These are phyloP conservation scores for Cacoxenus indagator DNA, from an alignment of 2,888 invertebrate species.

Conservation along the genomic window DNA sequence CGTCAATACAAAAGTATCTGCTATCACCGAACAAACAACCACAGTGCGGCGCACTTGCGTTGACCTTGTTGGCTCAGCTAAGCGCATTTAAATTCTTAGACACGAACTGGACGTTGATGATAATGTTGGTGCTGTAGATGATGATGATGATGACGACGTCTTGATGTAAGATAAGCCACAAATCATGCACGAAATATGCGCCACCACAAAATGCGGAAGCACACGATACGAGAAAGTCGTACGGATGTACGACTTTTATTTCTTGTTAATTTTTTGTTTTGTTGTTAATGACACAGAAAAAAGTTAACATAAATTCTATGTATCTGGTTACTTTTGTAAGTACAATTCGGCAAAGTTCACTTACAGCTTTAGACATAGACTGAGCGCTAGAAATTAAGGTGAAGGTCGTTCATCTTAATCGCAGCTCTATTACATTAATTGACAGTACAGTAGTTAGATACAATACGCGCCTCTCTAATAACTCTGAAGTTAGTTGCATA, in stretches of 20 bases:
- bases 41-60: background rate
- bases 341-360: too few relatives aligned
- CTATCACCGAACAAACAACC: background rate
- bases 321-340: background rate
- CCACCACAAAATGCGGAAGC: background rate
- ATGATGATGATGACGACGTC: background rate
- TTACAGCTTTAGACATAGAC: background rate
- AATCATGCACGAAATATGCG: background rate
- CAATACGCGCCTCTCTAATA: background rate
- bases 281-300: background rate
- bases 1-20: background rate
- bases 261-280: background rate
- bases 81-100: background rate
- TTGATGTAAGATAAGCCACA: background rate
- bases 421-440: conserved; percentile 41
- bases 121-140: too few relatives aligned
- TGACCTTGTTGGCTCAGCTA: background rate
- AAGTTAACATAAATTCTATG: background rate
- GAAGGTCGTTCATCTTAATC: conserved; percentile 34
- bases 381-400: background rate
- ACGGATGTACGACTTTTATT: background rate
- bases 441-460: conserved; percentile 25
- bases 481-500: background rate
- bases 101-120: background rate
- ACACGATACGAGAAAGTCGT: background rate